Conservation (phyloP, 2,888 invertebrate genomes). For the Aleiodes testaceus region DNA sequence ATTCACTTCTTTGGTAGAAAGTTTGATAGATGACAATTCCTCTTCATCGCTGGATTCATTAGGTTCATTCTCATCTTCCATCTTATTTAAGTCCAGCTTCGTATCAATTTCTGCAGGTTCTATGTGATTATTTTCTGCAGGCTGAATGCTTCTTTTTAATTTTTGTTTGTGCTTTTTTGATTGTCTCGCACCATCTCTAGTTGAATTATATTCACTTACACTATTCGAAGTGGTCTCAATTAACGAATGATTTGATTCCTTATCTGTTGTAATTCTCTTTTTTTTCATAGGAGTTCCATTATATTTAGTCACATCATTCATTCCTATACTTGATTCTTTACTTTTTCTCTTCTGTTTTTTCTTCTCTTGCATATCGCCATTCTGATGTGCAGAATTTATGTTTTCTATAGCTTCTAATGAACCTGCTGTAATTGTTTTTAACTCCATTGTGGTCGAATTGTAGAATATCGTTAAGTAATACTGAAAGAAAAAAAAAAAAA, state of each 20-base stretch:
- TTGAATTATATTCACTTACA: neutral
- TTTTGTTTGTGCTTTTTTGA: too few relatives aligned
- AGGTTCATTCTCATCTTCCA: neutral
- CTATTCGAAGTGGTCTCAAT: neutral
- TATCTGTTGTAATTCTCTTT: neutral
- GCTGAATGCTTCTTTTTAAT: too few relatives aligned
- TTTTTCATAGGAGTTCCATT: neutral
- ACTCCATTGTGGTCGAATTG: too few relatives aligned
- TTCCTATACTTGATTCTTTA: neutral
- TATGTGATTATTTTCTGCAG: too few relatives aligned
- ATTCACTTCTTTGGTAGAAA: constrained; percentile 41
- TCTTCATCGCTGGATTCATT: neutral
- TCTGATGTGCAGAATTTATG: too few relatives aligned
- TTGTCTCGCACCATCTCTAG: neutral
- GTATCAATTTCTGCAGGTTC: too few relatives aligned
- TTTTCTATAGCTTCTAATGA: too few relatives aligned
- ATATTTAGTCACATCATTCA: neutral
- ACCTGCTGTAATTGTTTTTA: too few relatives aligned
- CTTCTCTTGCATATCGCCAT: neutral
- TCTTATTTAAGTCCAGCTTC: too few relatives aligned
- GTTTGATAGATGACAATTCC: neutral
- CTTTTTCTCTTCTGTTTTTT: constrained; percentile 1
- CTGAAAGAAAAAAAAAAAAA: too few relatives aligned
- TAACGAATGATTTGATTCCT: neutral
- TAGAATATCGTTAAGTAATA: too few relatives aligned